Conservation (phyloP, 2,888 invertebrate genomes). For the Lasioglossum villosulum region DNA sequence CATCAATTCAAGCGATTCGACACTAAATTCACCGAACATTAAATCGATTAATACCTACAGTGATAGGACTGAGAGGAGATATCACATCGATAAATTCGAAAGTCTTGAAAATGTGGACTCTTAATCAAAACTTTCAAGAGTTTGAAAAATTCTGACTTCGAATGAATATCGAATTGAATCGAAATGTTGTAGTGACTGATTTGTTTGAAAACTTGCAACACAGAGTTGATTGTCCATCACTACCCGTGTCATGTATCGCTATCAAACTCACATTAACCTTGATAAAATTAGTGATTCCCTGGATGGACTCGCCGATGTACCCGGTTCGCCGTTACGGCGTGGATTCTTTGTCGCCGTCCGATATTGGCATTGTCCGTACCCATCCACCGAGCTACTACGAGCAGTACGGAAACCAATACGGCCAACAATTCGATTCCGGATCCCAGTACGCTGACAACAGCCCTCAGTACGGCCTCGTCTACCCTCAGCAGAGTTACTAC, state of each 20-base stretch:
- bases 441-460: slow-evolving; percentile 72
- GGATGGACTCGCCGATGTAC: slow-evolving; percentile 78
- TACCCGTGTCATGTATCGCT: background rate
- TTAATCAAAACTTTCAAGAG: too few species aligned
- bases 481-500: slow-evolving; percentile 76
- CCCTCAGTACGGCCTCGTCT: slow-evolving; percentile 70
- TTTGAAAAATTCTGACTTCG: too few species aligned
- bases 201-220: too few species aligned
- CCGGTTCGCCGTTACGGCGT: slow-evolving; percentile 71
- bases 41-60: too few species aligned
- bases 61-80: too few species aligned
- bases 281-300: slow-evolving; percentile 73
- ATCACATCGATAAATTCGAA: too few species aligned
- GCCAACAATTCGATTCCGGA: slow-evolving; percentile 74
- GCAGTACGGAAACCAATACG: slow-evolving; percentile 72
- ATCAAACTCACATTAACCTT: background rate
- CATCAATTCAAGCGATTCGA: background rate
- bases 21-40: too few species aligned
- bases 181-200: too few species aligned
- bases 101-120: too few species aligned
- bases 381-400: slow-evolving; percentile 78
- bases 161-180: too few species aligned
- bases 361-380: slow-evolving; percentile 76
- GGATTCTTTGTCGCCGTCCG: slow-evolving; percentile 70
- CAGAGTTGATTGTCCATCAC: too few species aligned